phyloP scores from a whole-genome alignment of 2,797 vertebrate species.

The Danio albolineatus region DNA sequence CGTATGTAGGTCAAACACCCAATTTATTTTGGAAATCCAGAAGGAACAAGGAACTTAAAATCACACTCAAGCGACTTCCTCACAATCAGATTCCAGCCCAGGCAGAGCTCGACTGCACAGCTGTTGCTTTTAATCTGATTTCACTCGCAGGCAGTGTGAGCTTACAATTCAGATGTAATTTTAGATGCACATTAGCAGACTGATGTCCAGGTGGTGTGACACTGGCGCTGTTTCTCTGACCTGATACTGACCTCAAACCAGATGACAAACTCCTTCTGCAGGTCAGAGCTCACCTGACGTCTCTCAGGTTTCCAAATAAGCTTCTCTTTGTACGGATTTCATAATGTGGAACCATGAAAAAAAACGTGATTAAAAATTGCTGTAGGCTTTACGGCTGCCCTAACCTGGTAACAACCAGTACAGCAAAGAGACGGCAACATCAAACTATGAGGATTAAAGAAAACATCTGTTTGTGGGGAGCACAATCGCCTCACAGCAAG shows the following conservation, averaged over 20 bases:
- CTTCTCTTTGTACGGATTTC: constrained; percentile 15
- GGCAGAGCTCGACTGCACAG: background rate
- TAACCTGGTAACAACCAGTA: too few relatives aligned
- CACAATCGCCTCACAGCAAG: too few relatives aligned
- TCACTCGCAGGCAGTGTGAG: background rate
- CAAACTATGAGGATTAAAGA: too few relatives aligned
- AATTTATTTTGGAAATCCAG: background rate
- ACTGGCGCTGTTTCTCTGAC: background rate
- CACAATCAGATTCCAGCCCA: background rate
- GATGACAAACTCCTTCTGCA: constrained; percentile 4
- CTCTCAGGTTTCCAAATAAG: constrained; percentile 15
- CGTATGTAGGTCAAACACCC: background rate
- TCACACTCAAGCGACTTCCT: background rate
- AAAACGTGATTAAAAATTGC: background rate
- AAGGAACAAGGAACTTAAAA: background rate
- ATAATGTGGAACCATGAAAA: background rate
- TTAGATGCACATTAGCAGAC: constrained; percentile 8
- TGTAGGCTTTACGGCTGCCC: background rate
- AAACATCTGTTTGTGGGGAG: too few relatives aligned
- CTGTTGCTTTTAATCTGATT: background rate
- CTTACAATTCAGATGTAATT: constrained; percentile 8
- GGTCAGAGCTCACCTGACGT: constrained; percentile 7
- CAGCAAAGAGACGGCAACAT: too few relatives aligned
- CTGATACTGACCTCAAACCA: constrained; percentile 18
- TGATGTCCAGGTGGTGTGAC: constrained; percentile 18